Conservation (phyloP, 2,113 vertebrate species). For the Symphodus melops region DNA sequence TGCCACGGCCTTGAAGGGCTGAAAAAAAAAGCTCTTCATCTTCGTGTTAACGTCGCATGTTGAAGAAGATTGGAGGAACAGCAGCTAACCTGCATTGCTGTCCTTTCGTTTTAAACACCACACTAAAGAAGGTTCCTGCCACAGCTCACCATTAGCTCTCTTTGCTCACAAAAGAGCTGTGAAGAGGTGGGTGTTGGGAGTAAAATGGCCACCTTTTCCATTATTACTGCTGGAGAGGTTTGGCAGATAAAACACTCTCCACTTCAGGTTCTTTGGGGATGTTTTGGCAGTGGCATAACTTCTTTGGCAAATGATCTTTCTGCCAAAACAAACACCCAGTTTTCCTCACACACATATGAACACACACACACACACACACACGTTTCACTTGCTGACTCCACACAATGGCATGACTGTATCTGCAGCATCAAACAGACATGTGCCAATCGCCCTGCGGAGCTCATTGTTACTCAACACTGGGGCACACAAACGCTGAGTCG, state of each 20-base stretch:
- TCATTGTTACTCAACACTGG: slow-evolving; percentile 57
- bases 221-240: slow-evolving; percentile 37
- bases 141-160: slow-evolving; percentile 17
- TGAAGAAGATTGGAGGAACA: slow-evolving; percentile 1
- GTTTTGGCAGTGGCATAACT: slow-evolving; percentile 53
- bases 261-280: slow-evolving; percentile 57
- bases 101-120: slow-evolving; percentile 13
- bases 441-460: slow-evolving; percentile 64
- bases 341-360: slow-evolving; percentile 49
- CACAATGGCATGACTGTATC: slow-evolving; percentile 64
- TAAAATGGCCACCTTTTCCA: slow-evolving; percentile 39
- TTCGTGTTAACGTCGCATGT: slow-evolving; percentile 33
- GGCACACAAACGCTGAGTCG: slow-evolving; percentile 42
- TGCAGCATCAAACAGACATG: slow-evolving; percentile 56
- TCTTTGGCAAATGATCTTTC: slow-evolving; percentile 60
- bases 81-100: slow-evolving; percentile 11
- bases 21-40: slow-evolving; percentile 50
- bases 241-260: slow-evolving; percentile 47
- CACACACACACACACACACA: slow-evolving; percentile 52
- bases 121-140: neutral
- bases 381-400: slow-evolving; percentile 53
- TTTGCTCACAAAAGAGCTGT: slow-evolving; percentile 23
- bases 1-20: slow-evolving; percentile 38
- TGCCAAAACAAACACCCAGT: slow-evolving; percentile 66
- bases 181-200: slow-evolving; percentile 16